phyloP scores from a whole-genome alignment of 2,113 vertebrate species.

The Proteles cristata region DNA sequence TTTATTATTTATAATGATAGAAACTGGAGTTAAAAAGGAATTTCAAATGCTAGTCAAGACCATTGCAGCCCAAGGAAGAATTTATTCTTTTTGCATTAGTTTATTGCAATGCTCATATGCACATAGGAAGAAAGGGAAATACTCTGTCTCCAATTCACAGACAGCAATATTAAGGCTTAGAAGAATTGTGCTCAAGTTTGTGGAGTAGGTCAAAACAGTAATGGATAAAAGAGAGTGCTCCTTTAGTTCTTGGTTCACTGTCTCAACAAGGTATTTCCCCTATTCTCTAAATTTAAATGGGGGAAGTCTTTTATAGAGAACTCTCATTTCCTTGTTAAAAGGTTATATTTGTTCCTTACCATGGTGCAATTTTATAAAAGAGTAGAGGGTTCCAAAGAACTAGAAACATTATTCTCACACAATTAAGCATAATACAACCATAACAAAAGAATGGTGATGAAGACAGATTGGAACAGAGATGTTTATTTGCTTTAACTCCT shows the following conservation, averaged over 20 bases:
- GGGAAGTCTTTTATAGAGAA: neutral
- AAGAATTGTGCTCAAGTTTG: neutral
- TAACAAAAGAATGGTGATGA: neutral
- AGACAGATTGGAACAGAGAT: neutral
- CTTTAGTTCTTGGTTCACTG: neutral
- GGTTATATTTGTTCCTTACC: neutral
- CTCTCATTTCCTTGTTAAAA: neutral
- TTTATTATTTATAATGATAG: conserved; percentile 51
- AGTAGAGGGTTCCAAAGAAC: neutral
- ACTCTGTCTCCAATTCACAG: neutral
- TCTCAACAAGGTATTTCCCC: neutral
- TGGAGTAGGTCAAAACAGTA: neutral
- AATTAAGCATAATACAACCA: neutral
- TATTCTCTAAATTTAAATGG: neutral
- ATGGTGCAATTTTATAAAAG: neutral
- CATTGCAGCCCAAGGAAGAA: neutral
- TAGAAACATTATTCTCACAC: neutral
- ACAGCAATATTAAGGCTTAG: neutral
- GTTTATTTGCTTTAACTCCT: conserved; percentile 19
- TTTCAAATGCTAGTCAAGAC: neutral
- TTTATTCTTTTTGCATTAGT: neutral
- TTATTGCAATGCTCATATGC: neutral
- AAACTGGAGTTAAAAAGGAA: conserved; percentile 8
- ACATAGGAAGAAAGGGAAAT: neutral
- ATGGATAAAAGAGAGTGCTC: neutral